Base-by-base conservation (phyloP, 2,797 vertebrate species). In the Sebastes paucispinis region DNA sequence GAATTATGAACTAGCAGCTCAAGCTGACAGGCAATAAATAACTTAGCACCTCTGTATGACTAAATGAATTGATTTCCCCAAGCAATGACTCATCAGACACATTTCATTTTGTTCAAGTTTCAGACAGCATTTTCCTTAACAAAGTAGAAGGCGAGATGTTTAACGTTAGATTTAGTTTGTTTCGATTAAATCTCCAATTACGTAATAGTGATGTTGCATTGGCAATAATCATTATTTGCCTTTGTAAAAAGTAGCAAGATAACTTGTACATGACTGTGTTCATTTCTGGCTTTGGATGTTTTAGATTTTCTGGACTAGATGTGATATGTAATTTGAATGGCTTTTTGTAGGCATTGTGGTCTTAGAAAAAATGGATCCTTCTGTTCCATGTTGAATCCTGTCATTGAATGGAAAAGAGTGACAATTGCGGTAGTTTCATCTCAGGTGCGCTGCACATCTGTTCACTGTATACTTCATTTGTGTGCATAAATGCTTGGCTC, bases 21-120 rank as follows among this genome's bases (percentile, higher is more conserved):
- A 87, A 92, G 92, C 94, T 97, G 97, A 97, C 96, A 96, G 94
- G 94, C 96, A 96, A 97, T 98, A 97, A 97, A 98, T 97, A 97
- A 97, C 92, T 90, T 90, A 85, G 88, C 69, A 83, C 92, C 95
- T 95, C 90, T 83, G 91, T 96, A 92, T 95, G 93, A 96, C 96
- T 97, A 96, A 97, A 97, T 96, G 91, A 97, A 97, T 96, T 96
- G 95, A 91, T 96, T 97, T 96, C 92, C 92, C 93, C 87, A 82
- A 95, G 95, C 94, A 94, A 69, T 95, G 95, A 97, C 96, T 97
- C 95, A 97, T 96, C 92, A 71, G 86, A 91, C 94, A 94, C 94
- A 95, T 97, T 96, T 96, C 89, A 94, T 94, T 96, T 96, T 91
- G 91, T 94, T 96, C 94, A 96, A 90, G 79, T 95, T 80, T 94